Evolutionary conservation across 2,113 vertebrate species (phyloP).

Genomic region (Hyla sarda): DNA sequence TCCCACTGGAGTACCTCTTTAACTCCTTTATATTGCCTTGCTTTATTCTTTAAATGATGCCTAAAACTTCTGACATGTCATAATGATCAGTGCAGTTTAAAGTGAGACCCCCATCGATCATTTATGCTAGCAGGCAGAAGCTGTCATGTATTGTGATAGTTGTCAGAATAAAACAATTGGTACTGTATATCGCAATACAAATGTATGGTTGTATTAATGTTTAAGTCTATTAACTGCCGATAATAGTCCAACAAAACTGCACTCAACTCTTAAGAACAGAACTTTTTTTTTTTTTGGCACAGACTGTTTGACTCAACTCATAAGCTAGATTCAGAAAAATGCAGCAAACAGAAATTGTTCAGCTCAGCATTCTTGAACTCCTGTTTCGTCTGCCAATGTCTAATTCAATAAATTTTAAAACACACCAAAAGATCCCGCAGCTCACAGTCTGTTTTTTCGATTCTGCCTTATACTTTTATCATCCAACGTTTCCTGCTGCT

Average conservation of each 20-base stretch:
- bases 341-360: slow-evolving; percentile 36
- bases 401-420: slow-evolving; percentile 50
- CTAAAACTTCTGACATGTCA: too few relatives aligned
- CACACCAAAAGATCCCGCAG: slow-evolving; percentile 48
- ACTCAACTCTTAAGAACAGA: neutral
- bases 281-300: neutral
- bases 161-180: too few relatives aligned
- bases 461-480: slow-evolving; percentile 56
- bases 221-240: neutral
- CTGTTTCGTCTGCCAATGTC: slow-evolving; percentile 51
- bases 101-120: too few relatives aligned
- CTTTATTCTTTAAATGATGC: too few relatives aligned
- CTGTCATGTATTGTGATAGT: too few relatives aligned
- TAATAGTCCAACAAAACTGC: neutral
- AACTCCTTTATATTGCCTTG: too few relatives aligned
- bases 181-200: too few relatives aligned
- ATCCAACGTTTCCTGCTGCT: slow-evolving; percentile 44
- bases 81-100: too few relatives aligned
- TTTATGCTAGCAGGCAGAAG: too few relatives aligned
- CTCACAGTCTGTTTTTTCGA: slow-evolving; percentile 41
- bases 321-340: slow-evolving; percentile 3
- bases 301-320: neutral
- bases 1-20: too few relatives aligned
- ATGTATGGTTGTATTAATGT: neutral
- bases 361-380: slow-evolving; percentile 44